Evolutionary conservation across 2,113 vertebrate genomes (phyloP).

Genomic region (Seriola rivoliana): DNA sequence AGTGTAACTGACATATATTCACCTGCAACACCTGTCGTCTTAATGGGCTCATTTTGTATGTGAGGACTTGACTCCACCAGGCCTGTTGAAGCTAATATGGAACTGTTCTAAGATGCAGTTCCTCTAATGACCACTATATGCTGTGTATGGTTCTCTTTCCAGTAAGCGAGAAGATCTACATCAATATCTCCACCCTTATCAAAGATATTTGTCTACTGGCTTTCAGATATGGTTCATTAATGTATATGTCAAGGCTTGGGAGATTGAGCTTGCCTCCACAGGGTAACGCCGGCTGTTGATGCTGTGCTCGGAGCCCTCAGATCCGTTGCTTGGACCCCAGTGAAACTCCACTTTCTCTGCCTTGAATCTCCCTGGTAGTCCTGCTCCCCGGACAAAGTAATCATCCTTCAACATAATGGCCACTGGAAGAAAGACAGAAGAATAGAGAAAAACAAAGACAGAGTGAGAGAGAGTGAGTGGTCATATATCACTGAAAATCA

Average conservation of each 20-base stretch:
- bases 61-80: too few relatives aligned
- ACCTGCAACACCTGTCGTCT: too few relatives aligned
- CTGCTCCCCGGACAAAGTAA: conserved; percentile 94
- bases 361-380: conserved; percentile 94
- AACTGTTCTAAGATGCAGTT: neutral
- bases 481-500: conserved; percentile 7
- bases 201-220: neutral
- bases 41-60: too few relatives aligned
- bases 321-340: conserved; percentile 96
- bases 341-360: conserved; percentile 98
- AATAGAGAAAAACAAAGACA: conserved; percentile 32
- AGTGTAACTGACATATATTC: too few relatives aligned
- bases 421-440: conserved; percentile 82
- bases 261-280: conserved; percentile 89
- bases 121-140: neutral
- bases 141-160: neutral
- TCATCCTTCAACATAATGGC: conserved; percentile 96
- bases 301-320: conserved; percentile 95
- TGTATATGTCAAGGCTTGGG: neutral
- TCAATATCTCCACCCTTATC: neutral
- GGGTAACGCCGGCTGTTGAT: conserved; percentile 92
- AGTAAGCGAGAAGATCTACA: neutral
- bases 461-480: neutral
- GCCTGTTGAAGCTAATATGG: too few relatives aligned
- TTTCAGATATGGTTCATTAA: neutral